Base-by-base conservation (phyloP, 1,140 invertebrate genomes). In the Drosophila grimshawi region DNA sequence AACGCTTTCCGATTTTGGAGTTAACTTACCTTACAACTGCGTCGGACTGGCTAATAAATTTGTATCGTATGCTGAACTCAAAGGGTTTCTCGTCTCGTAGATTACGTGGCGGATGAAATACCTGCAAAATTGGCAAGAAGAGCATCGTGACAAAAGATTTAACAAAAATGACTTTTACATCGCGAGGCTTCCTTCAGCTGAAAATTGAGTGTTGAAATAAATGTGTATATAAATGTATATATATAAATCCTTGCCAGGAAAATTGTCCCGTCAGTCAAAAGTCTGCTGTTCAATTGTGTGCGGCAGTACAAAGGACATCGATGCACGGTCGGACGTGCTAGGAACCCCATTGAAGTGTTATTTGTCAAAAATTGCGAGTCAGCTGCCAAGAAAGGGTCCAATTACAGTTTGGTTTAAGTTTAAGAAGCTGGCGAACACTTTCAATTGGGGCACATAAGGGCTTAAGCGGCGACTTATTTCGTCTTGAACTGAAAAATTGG, bases 61-160 rank as follows among this genome's bases (percentile, higher is more conserved):
- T 95, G 93, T 97, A 98, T 27, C 96, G 94, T 65, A 97, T 93
- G 27, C 94, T 94, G 92, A 97, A 96, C 76, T 95, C 95, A 80
- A 97, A 96, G 2, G 96, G 95, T 39, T 95, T 94, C 2, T 93
- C 93, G 65, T 94, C 93, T 33, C 95, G 93, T 56, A 90, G 76
- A 76, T 92, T 90, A 19, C 93, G 82, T 41, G 94, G 94, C 8
- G 95, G 94, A 63, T 95, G 94, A 92, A 97, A 96, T 60, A 97
- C 93, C 65, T 94, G 83, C 8, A 76, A 70, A 56, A 76, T 68
- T 35, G 55, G 19, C 35, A 55, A 56, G 60, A 64, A 33, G 71
- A 29, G 62, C 19, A 19, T 19, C 19, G 19, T 19, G 51, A 64
- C n/a, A 45, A 10, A 45, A 41, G 41, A 63, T 45, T 61, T 45